These are phyloP conservation scores for Rhinolophus sinicus DNA, from an alignment of 2,113 vertebrate species.

Conservation along the genomic window DNA sequence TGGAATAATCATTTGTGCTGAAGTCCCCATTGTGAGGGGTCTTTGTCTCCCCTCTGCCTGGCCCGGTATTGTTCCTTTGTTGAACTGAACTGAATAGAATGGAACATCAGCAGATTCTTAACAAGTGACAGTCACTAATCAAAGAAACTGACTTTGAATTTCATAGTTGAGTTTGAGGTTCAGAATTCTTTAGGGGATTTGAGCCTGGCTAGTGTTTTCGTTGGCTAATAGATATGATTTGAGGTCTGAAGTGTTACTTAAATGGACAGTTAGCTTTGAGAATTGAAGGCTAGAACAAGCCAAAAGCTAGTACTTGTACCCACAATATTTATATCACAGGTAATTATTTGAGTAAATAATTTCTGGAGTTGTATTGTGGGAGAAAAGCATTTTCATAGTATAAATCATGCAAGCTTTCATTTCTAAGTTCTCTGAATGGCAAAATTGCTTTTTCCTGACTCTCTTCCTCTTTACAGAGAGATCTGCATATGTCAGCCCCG, in stretches of 20 bases:
- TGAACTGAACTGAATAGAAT: not conserved
- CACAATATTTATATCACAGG: not conserved
- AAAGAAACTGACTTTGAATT: not conserved
- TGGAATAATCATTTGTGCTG: not conserved
- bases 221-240: not conserved
- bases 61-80: not conserved
- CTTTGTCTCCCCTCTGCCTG: not conserved
- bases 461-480: not conserved
- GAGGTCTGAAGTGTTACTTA: not conserved
- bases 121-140: not conserved
- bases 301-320: not conserved
- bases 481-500: not conserved
- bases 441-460: not conserved
- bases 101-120: not conserved
- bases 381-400: constrained; percentile 8
- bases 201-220: not conserved
- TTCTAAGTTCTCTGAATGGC: not conserved
- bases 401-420: constrained; percentile 20
- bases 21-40: no score
- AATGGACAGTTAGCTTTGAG: not conserved
- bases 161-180: not conserved
- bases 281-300: not conserved
- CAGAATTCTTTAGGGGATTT: not conserved
- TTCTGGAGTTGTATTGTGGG: not conserved
- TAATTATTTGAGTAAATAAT: not conserved